Evolutionary conservation across 2,888 invertebrate genomes (phyloP).

Genomic region (Aquatica leii): DNA sequence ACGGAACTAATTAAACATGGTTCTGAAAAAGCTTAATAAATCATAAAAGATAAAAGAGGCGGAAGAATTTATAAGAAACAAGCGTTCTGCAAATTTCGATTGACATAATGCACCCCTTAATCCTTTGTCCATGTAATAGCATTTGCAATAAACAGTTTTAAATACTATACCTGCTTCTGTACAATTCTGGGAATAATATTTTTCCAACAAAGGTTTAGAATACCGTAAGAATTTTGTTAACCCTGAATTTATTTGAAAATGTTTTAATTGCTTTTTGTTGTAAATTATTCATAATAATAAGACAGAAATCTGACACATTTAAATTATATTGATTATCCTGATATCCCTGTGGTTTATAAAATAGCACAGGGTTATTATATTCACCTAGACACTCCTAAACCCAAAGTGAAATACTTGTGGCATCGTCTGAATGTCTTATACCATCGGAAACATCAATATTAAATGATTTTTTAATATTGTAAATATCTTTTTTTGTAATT

Average conservation of each 20-base stretch:
- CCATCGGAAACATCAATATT: conserved; percentile 7
- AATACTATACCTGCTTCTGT: too few relatives aligned
- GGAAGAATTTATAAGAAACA: too few relatives aligned
- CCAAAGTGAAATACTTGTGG: conserved; percentile 6
- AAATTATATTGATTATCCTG: not conserved
- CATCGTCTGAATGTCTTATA: conserved; percentile 10
- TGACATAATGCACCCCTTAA: too few relatives aligned
- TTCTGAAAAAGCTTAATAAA: too few relatives aligned
- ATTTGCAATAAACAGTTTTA: too few relatives aligned
- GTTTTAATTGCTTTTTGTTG: not conserved
- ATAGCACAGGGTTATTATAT: conserved; percentile 3
- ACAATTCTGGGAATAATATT: too few relatives aligned
- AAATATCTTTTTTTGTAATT: conserved; percentile 11
- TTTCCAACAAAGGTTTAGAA: too few relatives aligned
- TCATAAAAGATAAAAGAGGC: too few relatives aligned
- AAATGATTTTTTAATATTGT: conserved; percentile 8
- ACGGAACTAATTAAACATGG: too few relatives aligned
- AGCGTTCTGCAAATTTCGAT: too few relatives aligned
- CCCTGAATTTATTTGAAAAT: conserved; percentile 1
- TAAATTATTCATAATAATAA: conserved; percentile 9
- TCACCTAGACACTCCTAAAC: conserved; percentile 10
- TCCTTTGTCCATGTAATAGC: too few relatives aligned
- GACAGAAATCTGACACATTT: conserved; percentile 7
- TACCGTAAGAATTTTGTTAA: too few relatives aligned
- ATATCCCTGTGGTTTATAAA: conserved; percentile 11